phyloP scores from a whole-genome alignment of 2,113 vertebrate species.

The Gavialis gangeticus region DNA sequence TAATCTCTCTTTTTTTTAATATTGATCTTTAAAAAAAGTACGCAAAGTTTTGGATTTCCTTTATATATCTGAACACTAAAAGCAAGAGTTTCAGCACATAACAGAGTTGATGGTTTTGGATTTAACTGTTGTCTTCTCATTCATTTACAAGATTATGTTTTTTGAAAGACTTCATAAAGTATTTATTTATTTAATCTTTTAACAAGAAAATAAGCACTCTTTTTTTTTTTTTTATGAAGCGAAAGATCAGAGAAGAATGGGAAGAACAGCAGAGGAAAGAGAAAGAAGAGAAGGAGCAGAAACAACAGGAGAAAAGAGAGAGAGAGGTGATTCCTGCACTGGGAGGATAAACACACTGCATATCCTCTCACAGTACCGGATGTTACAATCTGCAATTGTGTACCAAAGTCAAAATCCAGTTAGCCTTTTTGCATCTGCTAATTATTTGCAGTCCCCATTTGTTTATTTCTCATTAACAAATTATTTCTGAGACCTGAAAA shows the following conservation, averaged over 20 bases:
- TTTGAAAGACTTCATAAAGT: background rate
- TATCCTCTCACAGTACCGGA: conserved; percentile 82
- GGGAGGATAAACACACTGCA: conserved; percentile 86
- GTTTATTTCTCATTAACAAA: background rate
- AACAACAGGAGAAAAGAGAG: conserved; percentile 89
- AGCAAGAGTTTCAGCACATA: background rate
- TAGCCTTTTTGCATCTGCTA: background rate
- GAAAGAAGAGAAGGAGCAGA: conserved; percentile 86
- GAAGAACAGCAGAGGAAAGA: conserved; percentile 92
- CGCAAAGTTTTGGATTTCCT: background rate
- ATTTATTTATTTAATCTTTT: background rate
- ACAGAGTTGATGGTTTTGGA: background rate
- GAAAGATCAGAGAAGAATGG: conserved; percentile 95
- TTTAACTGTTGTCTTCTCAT: background rate
- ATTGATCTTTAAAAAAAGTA: background rate
- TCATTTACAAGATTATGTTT: background rate
- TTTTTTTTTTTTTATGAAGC: conserved; percentile 76
- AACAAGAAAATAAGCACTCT: background rate
- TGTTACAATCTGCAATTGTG: background rate
- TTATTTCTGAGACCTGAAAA: background rate
- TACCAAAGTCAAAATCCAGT: background rate
- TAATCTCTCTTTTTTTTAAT: background rate
- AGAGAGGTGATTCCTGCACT: conserved; percentile 94
- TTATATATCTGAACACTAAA: too few relatives aligned
- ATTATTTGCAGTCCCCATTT: background rate